Evolutionary conservation across 2,888 invertebrate genomes (phyloP), one percentile per base, ranked within the genome.

Genomic region (Scelioninae gen. 1): DNA sequence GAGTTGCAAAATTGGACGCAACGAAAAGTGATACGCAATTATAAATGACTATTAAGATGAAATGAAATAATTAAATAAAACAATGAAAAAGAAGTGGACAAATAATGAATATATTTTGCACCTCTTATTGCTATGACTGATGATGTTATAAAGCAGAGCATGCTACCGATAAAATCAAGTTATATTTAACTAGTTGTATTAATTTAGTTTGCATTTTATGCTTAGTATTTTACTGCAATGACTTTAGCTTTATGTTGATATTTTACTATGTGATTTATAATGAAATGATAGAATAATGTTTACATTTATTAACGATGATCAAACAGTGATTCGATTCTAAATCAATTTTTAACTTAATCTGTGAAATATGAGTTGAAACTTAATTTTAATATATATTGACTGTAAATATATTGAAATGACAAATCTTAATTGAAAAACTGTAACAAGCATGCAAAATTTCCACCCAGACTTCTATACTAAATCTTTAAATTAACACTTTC

Each of bases 171-270:
- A 40, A 77, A 65, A 51, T 55, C 7, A 29, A 72, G 29, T 40
- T 53, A 58, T 71, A 62, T 43, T 71, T 63, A 65, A 43, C 31
- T 78, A 71, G 78, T 69, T 53, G 63, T 71, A 56, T 43, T 63
- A 56, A 58, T 65, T 72, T 65, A 66, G 56, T 65, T 51, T 55
- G 78, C 49, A 65, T 65, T 63, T 63, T 43, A 23, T 13, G 63
- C 71, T 76, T 69, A 45, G 63, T 69, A 16, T 62, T 53, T 69
- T 60, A 49, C 62, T 51, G 51, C 13, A 47, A 69, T 76, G 69
- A 69, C 58, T 72, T 53, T 43, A 23, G 79, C 79, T 74, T 68
- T 58, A 55, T 68, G 45, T 74, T 68, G 13, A 68, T 34, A 11
- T 9, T 43, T n/a, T n/a, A 32, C 8, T 60, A 23, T 65, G 16